A percentile compares a stretch with the other conserved stretches of the same genome.
Conservation (phyloP, 2,888 invertebrate genomes). For the Zaprionus obscuricornis region DNA sequence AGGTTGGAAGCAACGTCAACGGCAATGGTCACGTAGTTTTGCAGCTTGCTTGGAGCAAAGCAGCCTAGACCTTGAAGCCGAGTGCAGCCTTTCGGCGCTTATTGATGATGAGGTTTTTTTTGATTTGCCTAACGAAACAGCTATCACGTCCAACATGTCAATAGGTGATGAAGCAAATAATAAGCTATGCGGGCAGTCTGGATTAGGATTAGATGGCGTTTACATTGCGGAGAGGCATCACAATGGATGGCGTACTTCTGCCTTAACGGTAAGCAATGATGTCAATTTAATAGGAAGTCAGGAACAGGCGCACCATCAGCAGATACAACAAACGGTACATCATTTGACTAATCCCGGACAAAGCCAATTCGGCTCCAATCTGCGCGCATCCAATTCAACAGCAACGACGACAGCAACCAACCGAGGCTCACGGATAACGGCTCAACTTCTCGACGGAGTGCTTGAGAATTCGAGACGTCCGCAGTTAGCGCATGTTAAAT, state of each 20-base stretch:
- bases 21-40: constrained; percentile 90
- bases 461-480: constrained; percentile 95
- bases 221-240: constrained; percentile 81
- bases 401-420: constrained; percentile 42
- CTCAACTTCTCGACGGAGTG: constrained; percentile 92
- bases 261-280: constrained; percentile 49
- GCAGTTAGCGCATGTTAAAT: constrained; percentile 90
- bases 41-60: constrained; percentile 82
- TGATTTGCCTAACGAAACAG: constrained; percentile 75
- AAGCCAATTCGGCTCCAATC: constrained; percentile 41
- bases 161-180: constrained; percentile 34
- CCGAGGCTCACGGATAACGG: constrained; percentile 89
- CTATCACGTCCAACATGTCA: constrained; percentile 5
- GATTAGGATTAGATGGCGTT: constrained; percentile 52
- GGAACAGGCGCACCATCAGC: constrained; percentile 19
- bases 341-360: constrained; percentile 40
- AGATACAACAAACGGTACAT: constrained; percentile 13
- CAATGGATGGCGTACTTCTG: constrained; percentile 81
- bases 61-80: constrained; percentile 62
- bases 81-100: constrained; percentile 75
- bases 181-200: no score
- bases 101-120: constrained; percentile 86
- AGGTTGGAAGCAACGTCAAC: constrained; percentile 47
- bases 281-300: constrained; percentile 44
- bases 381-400: constrained; percentile 47